Percentiles rank a stretch among this genome's conserved stretches.
Conservation (phyloP, 2,888 invertebrate species). For the Petrolisthes manimaculis region DNA sequence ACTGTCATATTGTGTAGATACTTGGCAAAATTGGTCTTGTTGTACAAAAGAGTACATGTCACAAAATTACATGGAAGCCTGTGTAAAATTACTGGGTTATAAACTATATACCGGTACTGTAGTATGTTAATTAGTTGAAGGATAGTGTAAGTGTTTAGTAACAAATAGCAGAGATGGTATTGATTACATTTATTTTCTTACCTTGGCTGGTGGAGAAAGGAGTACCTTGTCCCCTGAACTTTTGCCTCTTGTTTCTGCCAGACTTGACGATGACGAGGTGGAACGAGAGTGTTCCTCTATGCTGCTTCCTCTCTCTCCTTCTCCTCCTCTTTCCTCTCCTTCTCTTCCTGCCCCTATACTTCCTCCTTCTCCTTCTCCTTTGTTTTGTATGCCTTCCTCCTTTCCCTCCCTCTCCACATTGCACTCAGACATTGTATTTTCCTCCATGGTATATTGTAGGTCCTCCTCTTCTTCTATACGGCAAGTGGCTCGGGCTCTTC, state of each 20-base stretch:
- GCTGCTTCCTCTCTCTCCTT: not conserved
- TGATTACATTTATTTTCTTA: not conserved
- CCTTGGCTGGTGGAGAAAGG: conserved; percentile 45
- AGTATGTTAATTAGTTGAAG: too few species aligned
- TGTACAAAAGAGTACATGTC: too few species aligned
- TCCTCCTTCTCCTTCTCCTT: conserved; percentile 12
- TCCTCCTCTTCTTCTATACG: conserved; percentile 58
- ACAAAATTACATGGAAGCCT: too few species aligned
- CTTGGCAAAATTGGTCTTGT: too few species aligned
- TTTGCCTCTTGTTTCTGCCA: conserved; percentile 15
- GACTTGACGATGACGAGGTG: conserved; percentile 17
- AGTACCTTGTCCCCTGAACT: conserved; percentile 32
- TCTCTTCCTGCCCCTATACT: conserved; percentile 12
- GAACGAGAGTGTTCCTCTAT: conserved; percentile 13
- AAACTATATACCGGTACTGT: too few species aligned
- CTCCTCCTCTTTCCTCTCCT: conserved; percentile 16
- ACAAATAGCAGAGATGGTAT: too few species aligned
- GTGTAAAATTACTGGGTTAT: too few species aligned
- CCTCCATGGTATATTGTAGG: conserved; percentile 54
- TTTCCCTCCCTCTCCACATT: not conserved
- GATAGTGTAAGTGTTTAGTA: too few species aligned
- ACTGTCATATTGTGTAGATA: too few species aligned
- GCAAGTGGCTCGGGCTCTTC: conserved; percentile 40
- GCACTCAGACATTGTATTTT: conserved; percentile 27
- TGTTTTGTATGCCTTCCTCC: not conserved